phyloP scores from a whole-genome alignment of 2,113 vertebrate species.

The Numida meleagris region DNA sequence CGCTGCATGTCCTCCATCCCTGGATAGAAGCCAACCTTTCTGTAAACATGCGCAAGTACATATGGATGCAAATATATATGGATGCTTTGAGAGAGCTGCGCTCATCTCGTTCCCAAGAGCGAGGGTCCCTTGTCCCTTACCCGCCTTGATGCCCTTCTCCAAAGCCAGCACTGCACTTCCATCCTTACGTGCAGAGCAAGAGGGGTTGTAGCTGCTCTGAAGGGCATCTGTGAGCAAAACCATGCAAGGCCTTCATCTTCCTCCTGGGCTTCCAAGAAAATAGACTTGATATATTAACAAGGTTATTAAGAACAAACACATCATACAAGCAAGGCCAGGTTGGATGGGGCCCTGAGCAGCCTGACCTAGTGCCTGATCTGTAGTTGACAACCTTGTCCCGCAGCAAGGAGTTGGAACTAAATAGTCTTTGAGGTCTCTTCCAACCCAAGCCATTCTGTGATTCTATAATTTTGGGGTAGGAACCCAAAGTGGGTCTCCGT shows the following conservation, averaged over 20 bases:
- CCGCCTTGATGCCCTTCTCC: not conserved
- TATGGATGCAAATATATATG: not conserved
- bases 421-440: no score
- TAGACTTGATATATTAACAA: not conserved
- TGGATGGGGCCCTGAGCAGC: not conserved
- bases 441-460: no score
- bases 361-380: no score
- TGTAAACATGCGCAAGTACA: not conserved
- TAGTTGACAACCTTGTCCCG: no score
- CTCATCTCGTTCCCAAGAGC: not conserved
- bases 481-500: not conserved
- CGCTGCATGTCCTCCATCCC: not conserved
- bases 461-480: not conserved
- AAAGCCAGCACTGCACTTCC: fast-evolving
- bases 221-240: not conserved
- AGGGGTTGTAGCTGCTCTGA: not conserved
- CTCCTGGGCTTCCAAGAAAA: not conserved
- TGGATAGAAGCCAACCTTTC: not conserved
- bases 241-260: not conserved
- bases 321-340: not conserved
- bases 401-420: no score
- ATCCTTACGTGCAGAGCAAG: not conserved
- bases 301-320: not conserved
- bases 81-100: not conserved
- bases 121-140: not conserved